Percentiles rank a stretch among this genome's conserved stretches.
These are phyloP conservation scores for Opisthocomus hoazin DNA, from an alignment of 2,113 vertebrate genomes.

Conservation along the genomic window DNA sequence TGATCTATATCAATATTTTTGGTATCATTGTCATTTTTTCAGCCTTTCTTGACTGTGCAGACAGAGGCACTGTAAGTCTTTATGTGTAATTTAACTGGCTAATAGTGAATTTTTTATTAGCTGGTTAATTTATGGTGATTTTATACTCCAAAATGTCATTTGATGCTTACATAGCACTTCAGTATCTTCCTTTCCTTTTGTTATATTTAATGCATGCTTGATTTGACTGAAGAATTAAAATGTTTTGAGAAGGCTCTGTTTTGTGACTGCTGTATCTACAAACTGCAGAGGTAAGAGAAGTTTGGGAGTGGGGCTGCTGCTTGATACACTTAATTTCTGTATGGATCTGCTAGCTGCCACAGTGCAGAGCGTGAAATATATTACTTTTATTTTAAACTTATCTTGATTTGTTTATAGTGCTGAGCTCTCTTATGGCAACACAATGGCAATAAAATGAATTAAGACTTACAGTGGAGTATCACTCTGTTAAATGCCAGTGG, in stretches of 20 bases:
- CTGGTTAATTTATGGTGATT: background rate
- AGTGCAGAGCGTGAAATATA: background rate
- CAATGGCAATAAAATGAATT: background rate
- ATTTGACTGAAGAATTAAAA: background rate
- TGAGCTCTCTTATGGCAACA: background rate
- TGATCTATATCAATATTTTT: background rate
- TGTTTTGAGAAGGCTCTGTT: background rate
- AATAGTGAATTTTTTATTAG: background rate
- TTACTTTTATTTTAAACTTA: background rate
- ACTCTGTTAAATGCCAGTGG: conserved; percentile 3
- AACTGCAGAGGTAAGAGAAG: background rate
- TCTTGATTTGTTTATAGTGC: background rate
- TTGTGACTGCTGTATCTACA: background rate
- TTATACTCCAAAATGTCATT: background rate
- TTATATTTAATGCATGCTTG: background rate
- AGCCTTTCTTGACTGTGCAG: background rate
- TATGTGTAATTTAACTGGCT: background rate
- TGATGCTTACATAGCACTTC: background rate
- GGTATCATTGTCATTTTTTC: background rate
- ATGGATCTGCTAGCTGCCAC: background rate
- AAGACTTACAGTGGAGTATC: background rate
- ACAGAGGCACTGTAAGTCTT: background rate
- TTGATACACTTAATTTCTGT: background rate
- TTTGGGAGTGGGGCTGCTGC: background rate
- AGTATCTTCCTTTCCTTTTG: background rate